These are phyloP conservation scores for Microtus ochrogaster DNA, from an alignment of 2,113 vertebrate species.

Conservation along the genomic window DNA sequence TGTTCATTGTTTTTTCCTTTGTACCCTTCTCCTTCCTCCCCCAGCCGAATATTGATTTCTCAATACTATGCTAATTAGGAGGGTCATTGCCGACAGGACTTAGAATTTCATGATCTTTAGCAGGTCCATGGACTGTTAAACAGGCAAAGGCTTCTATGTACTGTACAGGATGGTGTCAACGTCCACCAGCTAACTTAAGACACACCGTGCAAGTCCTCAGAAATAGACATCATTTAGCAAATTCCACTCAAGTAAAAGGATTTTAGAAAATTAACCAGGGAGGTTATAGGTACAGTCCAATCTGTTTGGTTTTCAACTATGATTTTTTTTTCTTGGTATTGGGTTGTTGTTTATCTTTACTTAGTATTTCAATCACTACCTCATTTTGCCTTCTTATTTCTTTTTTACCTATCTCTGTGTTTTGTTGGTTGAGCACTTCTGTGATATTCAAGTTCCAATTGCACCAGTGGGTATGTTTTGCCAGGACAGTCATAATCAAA, in stretches of 20 bases:
- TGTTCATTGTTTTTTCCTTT: background rate
- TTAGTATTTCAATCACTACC: background rate
- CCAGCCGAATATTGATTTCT: background rate
- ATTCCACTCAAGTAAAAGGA: background rate
- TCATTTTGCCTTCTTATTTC: background rate
- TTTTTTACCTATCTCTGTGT: background rate
- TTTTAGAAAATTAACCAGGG: background rate
- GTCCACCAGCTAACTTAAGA: background rate
- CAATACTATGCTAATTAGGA: background rate
- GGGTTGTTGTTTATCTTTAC: background rate
- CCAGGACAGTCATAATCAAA: background rate
- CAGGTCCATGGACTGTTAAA: background rate
- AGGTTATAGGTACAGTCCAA: background rate
- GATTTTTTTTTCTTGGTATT: background rate
- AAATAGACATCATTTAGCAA: background rate
- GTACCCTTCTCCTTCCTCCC: background rate
- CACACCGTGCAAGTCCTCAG: fast-evolving
- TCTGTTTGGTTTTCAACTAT: background rate
- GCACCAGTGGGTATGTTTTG: background rate
- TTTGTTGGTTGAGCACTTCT: background rate
- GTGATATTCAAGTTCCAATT: background rate
- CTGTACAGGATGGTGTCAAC: background rate
- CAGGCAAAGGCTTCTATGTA: background rate
- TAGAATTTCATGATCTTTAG: conserved; percentile 23
- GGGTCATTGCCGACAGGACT: background rate